These are phyloP conservation scores for Brachionus koreanus DNA, from an alignment of 1,140 invertebrate genomes.

Conservation along the genomic window DNA sequence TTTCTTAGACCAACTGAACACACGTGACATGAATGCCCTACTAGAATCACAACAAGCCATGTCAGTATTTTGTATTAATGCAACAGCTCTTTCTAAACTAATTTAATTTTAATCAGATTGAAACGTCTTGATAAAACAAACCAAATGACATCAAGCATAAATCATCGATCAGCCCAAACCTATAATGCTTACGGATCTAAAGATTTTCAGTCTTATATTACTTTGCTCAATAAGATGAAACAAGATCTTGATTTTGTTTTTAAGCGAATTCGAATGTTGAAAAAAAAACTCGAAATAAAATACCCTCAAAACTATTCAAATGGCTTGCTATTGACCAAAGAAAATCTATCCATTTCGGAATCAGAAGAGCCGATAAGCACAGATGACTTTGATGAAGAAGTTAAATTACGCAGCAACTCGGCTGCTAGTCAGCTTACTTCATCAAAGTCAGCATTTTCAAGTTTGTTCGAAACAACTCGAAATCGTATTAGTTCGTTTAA, in stretches of 20 bases:
- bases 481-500: neutral
- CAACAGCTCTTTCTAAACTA: neutral
- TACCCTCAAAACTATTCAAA: neutral
- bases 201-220: slow-evolving; percentile 39
- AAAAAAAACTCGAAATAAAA: slow-evolving; percentile 38
- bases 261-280: neutral
- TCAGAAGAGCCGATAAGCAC: neutral
- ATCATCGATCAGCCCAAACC: neutral
- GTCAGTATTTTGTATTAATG: neutral
- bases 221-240: slow-evolving; percentile 7
- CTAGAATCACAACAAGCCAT: slow-evolving; percentile 14
- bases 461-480: slow-evolving; percentile 13
- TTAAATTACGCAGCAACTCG: neutral
- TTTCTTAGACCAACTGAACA: slow-evolving; percentile 3
- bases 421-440: neutral
- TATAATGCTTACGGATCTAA: neutral
- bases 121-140: slow-evolving; percentile 10
- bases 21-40: neutral
- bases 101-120: neutral
- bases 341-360: neutral
- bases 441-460: slow-evolving; percentile 9
- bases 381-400: neutral
- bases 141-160: neutral
- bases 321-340: neutral
- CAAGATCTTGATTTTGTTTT: slow-evolving; percentile 27